phyloP scores from a whole-genome alignment of 2,888 invertebrate species.

The Salpingus planirostris region DNA sequence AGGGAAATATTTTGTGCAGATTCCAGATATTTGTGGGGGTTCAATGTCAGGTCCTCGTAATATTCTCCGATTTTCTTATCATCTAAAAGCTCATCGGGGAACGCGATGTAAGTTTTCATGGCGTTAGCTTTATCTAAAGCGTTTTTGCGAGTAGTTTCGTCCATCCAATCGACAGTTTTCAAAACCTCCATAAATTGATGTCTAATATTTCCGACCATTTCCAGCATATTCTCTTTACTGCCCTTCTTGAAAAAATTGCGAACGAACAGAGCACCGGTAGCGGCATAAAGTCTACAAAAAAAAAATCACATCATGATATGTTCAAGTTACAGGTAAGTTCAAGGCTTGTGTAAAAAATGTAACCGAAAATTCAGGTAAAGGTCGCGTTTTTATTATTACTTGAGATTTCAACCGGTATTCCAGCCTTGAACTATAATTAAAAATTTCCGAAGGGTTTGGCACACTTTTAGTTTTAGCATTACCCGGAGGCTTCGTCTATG shows the following conservation, averaged over 20 bases:
- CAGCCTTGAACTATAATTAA: too few relatives aligned
- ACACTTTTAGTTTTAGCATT: too few relatives aligned
- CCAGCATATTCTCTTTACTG: slow-evolving; percentile 66
- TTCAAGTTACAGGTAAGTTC: background rate
- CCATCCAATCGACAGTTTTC: slow-evolving; percentile 78
- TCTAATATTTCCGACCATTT: slow-evolving; percentile 74
- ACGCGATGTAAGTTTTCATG: slow-evolving; percentile 78
- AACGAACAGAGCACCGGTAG: slow-evolving; percentile 72
- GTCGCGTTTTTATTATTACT: background rate
- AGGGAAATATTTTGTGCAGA: slow-evolving; percentile 50
- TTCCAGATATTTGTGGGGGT: slow-evolving; percentile 4
- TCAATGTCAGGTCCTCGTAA: slow-evolving; percentile 51
- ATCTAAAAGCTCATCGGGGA: slow-evolving; percentile 76
- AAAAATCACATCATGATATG: background rate
- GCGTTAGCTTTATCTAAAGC: slow-evolving; percentile 65
- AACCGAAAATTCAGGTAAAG: background rate
- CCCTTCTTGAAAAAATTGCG: slow-evolving; percentile 71
- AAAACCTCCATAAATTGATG: slow-evolving; percentile 65
- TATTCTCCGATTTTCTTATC: slow-evolving; percentile 65
- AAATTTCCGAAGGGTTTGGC: too few relatives aligned
- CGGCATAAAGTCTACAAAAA: slow-evolving; percentile 20
- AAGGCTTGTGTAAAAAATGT: background rate
- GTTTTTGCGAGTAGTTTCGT: slow-evolving; percentile 58
- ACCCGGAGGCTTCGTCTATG: slow-evolving; percentile 52
- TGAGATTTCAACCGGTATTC: too few relatives aligned